Evolutionary conservation across 2,888 invertebrate species (phyloP).

Genomic region (Apoderus coryli): DNA sequence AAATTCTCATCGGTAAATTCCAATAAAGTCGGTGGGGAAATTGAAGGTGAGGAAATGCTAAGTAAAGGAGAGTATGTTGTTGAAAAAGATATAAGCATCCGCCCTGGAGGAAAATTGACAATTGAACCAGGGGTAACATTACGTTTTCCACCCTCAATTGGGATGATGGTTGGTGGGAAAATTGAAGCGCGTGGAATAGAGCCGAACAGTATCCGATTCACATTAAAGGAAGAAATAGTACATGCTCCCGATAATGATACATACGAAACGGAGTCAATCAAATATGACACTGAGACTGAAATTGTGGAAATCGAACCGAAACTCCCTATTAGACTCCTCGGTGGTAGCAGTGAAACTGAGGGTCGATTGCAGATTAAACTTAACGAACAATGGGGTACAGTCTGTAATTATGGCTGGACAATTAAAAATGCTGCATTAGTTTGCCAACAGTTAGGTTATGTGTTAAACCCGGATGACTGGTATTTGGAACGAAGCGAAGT

Average conservation of each 20-base stretch:
- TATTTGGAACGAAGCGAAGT: slow-evolving; percentile 68
- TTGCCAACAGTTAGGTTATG: slow-evolving; percentile 88
- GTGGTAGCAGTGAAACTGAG: slow-evolving; percentile 66
- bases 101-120: slow-evolving; percentile 83
- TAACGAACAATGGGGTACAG: slow-evolving; percentile 87
- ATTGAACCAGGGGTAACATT: slow-evolving; percentile 80
- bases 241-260: slow-evolving; percentile 49
- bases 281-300: slow-evolving; percentile 37
- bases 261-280: slow-evolving; percentile 37
- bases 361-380: slow-evolving; percentile 78
- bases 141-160: slow-evolving; percentile 82
- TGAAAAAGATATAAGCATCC: slow-evolving; percentile 83
- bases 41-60: slow-evolving; percentile 77
- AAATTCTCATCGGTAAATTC: slow-evolving; percentile 52
- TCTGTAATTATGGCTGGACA: slow-evolving; percentile 94
- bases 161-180: slow-evolving; percentile 92
- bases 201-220: slow-evolving; percentile 67
- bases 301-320: slow-evolving; percentile 45
- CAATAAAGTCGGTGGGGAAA: slow-evolving; percentile 75
- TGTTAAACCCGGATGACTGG: slow-evolving; percentile 87
- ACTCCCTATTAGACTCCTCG: slow-evolving; percentile 63
- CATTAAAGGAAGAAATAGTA: slow-evolving; percentile 59
- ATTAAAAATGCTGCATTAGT: slow-evolving; percentile 81
- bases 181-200: slow-evolving; percentile 68
- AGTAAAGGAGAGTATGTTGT: slow-evolving; percentile 81